Base-by-base conservation (phyloP, 1,140 invertebrate genomes). In the Aphaenogaster rudis region DNA sequence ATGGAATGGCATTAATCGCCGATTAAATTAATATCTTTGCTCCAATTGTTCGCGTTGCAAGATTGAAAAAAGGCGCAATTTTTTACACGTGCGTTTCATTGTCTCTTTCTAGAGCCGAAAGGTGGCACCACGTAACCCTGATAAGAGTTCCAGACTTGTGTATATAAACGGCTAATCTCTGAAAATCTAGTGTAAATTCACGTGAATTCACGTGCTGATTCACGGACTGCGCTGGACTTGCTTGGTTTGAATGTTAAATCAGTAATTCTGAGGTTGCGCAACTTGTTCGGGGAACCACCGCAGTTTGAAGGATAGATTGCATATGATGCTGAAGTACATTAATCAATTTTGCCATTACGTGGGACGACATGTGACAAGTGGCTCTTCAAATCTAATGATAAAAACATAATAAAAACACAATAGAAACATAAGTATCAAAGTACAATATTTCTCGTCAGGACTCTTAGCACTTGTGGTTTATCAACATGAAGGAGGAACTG, bases 401-500 rank as follows among this genome's bases (percentile, higher is more conserved):
- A 50, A 50, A 9, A 63, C 13, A n/a, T 50, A 84, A 84, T 61
- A 84, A 84, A 0, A 3, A 21, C 3, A 17, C 17, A 74, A 21
- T 21, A 21, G 0, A 21, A 21, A 21, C 21, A 21, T 21, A 21
- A 21, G 21, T 21, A 21, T 21, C 21, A 21, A 21, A 48, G 17
- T 50, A 28, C 1, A 61, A 50, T 9, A 45, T 71, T 81, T 28
- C 13, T 57, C 48, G 15, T 1, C 17, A 4, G 28, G 2, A 33
- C n/a, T 28, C 28, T 33, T 71, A 42, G 9, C 17, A 13, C 11
- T 33, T 42, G 21, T 13, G 17, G 0, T 50, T 61, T 74, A 45
- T 84, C 54, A 84, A 74, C 21, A 86, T 86, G 86, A 82, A 52
- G 33, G 86, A 86, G 28, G 79, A 82, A 72, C 2, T 48, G 8